These are phyloP conservation scores for Pogoniulus pusillus DNA, from an alignment of 2,797 vertebrate species.

Conservation along the genomic window DNA sequence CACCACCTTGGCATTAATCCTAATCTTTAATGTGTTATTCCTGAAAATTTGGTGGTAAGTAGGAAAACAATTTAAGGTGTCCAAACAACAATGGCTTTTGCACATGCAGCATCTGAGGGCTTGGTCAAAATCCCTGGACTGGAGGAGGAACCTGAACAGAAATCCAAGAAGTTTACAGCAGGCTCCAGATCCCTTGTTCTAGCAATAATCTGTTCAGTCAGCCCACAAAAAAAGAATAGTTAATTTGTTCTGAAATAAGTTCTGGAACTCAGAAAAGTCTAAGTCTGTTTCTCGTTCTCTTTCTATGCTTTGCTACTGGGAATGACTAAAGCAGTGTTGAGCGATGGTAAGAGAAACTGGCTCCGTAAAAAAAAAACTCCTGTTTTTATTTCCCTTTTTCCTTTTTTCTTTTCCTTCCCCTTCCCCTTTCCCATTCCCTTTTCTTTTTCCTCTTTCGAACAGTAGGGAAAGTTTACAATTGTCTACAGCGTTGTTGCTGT, in stretches of 20 bases:
- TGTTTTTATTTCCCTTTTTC: accelerated
- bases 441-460: background rate
- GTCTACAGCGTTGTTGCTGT: background rate
- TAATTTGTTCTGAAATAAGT: background rate
- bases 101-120: background rate
- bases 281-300: background rate
- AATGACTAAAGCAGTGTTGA: background rate
- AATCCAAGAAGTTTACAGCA: background rate
- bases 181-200: background rate
- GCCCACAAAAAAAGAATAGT: background rate
- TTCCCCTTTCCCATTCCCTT: no score
- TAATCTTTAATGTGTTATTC: slow-evolving; percentile 50
- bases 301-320: background rate
- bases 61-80: slow-evolving; percentile 3
- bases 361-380: background rate
- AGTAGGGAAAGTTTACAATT: background rate
- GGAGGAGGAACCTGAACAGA: background rate
- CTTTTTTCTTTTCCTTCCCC: background rate
- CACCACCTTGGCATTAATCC: background rate
- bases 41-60: background rate
- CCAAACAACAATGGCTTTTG: background rate
- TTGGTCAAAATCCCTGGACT: background rate
- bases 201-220: background rate
- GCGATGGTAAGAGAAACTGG: background rate
- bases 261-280: background rate